Evolutionary conservation across 2,888 invertebrate genomes (phyloP).

Genomic region (Cephus rjabovi): DNA sequence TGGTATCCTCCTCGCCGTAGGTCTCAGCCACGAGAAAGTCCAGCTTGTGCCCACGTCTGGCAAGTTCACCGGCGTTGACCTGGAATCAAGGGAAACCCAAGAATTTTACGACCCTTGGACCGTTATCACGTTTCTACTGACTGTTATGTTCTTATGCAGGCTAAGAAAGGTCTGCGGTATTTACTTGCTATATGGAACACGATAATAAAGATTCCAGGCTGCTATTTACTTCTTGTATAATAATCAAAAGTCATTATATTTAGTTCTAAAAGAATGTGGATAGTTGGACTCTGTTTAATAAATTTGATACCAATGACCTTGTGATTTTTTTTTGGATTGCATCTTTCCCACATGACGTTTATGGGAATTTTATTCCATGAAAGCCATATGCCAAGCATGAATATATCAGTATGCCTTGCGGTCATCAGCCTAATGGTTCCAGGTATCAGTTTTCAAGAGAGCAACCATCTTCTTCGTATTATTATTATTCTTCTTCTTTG

Average conservation of each 20-base stretch:
- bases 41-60: constrained; percentile 77
- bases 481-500: neutral
- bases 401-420: neutral
- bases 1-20: constrained; percentile 87
- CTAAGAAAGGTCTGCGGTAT: neutral
- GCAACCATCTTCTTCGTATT: neutral
- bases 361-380: neutral
- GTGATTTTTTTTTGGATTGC: neutral
- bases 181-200: neutral
- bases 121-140: neutral
- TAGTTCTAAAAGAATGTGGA: neutral
- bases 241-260: neutral
- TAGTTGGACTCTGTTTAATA: neutral
- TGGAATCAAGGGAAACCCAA: constrained; percentile 21
- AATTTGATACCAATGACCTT: neutral
- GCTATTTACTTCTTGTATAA: neutral
- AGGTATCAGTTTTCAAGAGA: neutral
- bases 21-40: constrained; percentile 90
- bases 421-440: neutral
- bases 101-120: neutral
- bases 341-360: neutral
- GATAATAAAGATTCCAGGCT: neutral
- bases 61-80: constrained; percentile 72
- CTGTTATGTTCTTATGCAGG: neutral
- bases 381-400: neutral